Base-by-base conservation (phyloP, 2,113 vertebrate genomes). In the Diglossa brunneiventris region DNA sequence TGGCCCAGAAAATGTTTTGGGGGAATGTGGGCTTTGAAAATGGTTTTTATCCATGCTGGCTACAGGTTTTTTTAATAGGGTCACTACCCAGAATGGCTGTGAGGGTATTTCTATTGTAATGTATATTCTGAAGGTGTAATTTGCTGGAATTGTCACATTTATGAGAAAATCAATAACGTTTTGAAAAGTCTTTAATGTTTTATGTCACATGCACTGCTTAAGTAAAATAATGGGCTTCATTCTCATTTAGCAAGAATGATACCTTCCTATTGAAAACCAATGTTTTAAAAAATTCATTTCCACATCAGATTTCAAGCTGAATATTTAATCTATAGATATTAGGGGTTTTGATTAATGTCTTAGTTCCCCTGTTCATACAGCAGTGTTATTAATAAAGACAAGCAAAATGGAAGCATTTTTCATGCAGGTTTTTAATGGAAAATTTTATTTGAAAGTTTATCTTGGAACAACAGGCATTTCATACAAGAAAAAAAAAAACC, bases 101-200 rank as follows among this genome's bases (percentile, higher is more conserved):
- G 66, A 68, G 63, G 83, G 82, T 50, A 11, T 33, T 87, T 70
- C 11, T 53, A n/a, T n/a, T 78, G 39, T 30, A 78, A 78, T 78
- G 0, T 58, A 33, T 22, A 56, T 80, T 80, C 69, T 46, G 64
- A 42, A 89, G 46, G 74, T 53, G 13, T 53, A 37, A 75, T 90
- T 90, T 23, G 26, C 66, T 69, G 92, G 69, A 78, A 56, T 64
- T 69, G 62, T 78, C 76, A 80, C 66, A 35, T 84, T 90, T 87
- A 89, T 89, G 64, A 39, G 63, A 78, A 94, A 93, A 96, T 96
- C 93, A 33, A 78, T 93, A 53, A 39, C 27, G 6, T 46, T 79
- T 70, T 66, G 58, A 76, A 86, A 81, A 49, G 39, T 69, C 46
- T 89, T 93, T 96, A 84, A 92, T 89, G 90, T 90, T 95, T 90